phyloP scores from a whole-genome alignment of 2,113 vertebrate genomes.

The Ancistrus triradiatus region DNA sequence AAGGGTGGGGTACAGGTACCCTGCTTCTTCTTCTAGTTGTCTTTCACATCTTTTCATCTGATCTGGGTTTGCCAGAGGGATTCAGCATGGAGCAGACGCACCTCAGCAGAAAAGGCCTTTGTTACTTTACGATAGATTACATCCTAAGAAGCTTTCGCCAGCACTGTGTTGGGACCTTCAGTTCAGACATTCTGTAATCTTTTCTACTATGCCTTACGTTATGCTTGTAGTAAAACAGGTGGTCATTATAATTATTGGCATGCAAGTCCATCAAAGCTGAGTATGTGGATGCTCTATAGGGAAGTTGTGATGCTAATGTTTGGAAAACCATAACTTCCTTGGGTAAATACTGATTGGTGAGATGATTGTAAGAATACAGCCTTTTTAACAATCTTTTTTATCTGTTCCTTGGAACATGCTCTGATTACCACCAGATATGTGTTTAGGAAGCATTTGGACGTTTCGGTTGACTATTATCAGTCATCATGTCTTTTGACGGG shows the following conservation, averaged over 20 bases:
- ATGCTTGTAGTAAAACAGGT: too few species aligned
- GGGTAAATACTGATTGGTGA: too few species aligned
- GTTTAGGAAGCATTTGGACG: not conserved
- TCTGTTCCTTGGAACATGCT: slow-evolving; percentile 1
- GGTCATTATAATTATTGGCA: not conserved
- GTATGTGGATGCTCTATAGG: not conserved
- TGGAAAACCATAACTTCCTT: too few species aligned
- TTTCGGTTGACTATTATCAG: not conserved
- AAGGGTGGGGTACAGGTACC: slow-evolving; percentile 45
- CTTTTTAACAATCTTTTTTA: not conserved
- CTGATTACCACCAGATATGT: slow-evolving; percentile 4
- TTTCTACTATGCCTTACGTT: too few species aligned
- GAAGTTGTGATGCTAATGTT: not conserved
- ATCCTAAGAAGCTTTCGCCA: not conserved
- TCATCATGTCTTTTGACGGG: not conserved
- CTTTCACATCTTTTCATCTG: slow-evolving; percentile 31
- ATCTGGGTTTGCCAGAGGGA: slow-evolving; percentile 26
- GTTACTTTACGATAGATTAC: slow-evolving; percentile 36
- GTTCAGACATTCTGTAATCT: too few species aligned
- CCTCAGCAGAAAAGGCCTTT: slow-evolving; percentile 43
- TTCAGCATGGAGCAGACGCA: slow-evolving; percentile 44
- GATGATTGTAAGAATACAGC: too few species aligned
- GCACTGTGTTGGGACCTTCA: too few species aligned
- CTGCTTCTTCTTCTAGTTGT: slow-evolving; percentile 24
- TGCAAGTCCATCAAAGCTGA: not conserved